Base-by-base conservation (phyloP, 2,797 vertebrate genomes). In the Acanthopagrus latus region DNA sequence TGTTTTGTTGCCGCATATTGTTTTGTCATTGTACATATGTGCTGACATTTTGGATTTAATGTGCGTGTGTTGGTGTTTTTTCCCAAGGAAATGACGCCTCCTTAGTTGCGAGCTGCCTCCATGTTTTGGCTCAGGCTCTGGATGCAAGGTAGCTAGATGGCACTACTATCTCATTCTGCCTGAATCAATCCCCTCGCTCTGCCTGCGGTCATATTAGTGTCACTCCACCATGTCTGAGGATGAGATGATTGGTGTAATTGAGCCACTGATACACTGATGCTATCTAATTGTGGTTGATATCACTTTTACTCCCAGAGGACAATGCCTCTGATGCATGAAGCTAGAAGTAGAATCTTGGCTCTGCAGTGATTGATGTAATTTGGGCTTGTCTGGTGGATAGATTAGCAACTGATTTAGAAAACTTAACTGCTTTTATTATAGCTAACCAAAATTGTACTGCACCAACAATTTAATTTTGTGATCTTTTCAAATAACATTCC, bases 121-220 rank as follows among this genome's bases (percentile, higher is more conserved):
- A 95, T 82, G 95, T 96, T 84, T 89, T 99, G 95, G 96, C 97
- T 67, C 96, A 96, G 85, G 96, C 97, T 65, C 94, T 99, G 93
- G 97, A 99, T 95, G 95, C 95, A 1, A 97, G 97, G 98, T 99
- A 96, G 78, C 86, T 90, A 82, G 80, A 89, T 88, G 84, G 87
- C 91, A 87, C 81, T 84, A 52, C 82, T 71, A 59, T 79, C 80
- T 85, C 81, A 84, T 59, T 75, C 66, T 67, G 67, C 59, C 54
- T 54, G 23, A 71, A 82, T 81, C 4, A 11, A 71, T 83, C 44
- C 77, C 27, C 64, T 64, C 13, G 7, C 83, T 71, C 66, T 69
- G 77, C 74, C 72, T 82, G 83, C 18, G 67, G 82, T 88, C 69
- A 79, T 82, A 80, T 91, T 72, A 82, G 60, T 78, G 56, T 87